These are phyloP conservation scores for Macrotus californicus DNA, from an alignment of 2,113 vertebrate species.

Conservation along the genomic window DNA sequence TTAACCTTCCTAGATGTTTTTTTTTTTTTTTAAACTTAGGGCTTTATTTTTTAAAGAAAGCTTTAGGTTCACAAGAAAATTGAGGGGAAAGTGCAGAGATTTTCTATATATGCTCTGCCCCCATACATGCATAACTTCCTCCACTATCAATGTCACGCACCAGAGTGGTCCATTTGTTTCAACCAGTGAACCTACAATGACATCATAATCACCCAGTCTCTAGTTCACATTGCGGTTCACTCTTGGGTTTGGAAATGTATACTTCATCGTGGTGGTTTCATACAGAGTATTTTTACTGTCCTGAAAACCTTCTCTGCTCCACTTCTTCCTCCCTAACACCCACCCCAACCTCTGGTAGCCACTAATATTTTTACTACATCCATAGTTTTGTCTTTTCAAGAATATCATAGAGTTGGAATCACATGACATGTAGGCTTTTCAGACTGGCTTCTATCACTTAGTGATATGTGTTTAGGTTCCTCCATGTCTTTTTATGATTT, in stretches of 20 bases:
- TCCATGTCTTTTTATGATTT: not conserved
- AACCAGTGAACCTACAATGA: not conserved
- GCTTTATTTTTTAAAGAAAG: not conserved
- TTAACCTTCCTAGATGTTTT: not conserved
- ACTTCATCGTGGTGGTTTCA: not conserved
- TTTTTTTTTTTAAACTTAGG: not conserved
- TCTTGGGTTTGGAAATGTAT: not conserved
- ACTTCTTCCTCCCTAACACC: not conserved
- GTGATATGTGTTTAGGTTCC: not conserved
- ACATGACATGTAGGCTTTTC: not conserved
- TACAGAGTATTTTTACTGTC: not conserved
- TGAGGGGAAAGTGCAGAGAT: not conserved
- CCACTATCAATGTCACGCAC: not conserved
- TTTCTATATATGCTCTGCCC: not conserved
- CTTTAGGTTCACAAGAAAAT: not conserved
- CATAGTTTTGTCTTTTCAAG: not conserved
- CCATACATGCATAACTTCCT: too few relatives aligned
- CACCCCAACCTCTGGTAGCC: not conserved
- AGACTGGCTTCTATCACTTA: not conserved
- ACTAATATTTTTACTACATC: not conserved
- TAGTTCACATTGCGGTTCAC: not conserved
- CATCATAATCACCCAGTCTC: not conserved
- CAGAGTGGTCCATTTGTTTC: not conserved
- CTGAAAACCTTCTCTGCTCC: too few relatives aligned
- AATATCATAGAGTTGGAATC: not conserved